Evolutionary conservation across 1,140 invertebrate genomes (phyloP).

Genomic region (Camponotus floridanus): DNA sequence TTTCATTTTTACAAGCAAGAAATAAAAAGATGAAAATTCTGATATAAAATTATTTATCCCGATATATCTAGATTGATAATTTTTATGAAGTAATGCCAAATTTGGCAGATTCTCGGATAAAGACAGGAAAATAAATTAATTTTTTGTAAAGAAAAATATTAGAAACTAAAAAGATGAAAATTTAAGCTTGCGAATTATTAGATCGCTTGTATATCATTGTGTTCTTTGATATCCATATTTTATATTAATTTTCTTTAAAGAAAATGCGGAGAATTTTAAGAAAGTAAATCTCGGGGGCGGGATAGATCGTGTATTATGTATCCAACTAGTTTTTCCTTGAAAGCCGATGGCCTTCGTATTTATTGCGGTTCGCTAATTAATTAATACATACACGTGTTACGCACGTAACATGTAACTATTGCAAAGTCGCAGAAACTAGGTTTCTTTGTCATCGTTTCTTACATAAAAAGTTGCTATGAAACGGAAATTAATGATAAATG

Average conservation of each 20-base stretch:
- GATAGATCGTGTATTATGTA: neutral
- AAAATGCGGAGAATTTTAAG: neutral
- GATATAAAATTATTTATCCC: too few relatives aligned
- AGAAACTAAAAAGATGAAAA: too few relatives aligned
- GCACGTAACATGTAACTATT: conserved; percentile 26
- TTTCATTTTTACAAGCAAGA: too few relatives aligned
- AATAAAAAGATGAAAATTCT: too few relatives aligned
- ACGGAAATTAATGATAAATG: neutral
- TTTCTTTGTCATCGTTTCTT: neutral
- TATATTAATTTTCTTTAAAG: neutral
- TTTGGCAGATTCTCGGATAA: too few relatives aligned
- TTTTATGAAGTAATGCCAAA: too few relatives aligned
- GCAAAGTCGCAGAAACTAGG: conserved; percentile 8
- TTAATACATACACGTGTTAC: neutral
- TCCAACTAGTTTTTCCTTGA: conserved; percentile 29
- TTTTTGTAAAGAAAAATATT: too few relatives aligned
- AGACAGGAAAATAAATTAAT: too few relatives aligned
- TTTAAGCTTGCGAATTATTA: neutral
- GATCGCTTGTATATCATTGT: neutral
- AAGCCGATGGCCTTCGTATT: conserved; percentile 30
- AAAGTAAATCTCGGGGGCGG: neutral
- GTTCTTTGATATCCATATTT: neutral
- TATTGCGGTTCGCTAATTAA: conserved; percentile 18
- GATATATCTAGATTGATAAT: neutral
- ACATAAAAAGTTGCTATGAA: neutral